Percentiles rank a stretch among this genome's conserved stretches.
Conservation (phyloP, 2,888 invertebrate genomes). For the Pharmacophagus antenor region DNA sequence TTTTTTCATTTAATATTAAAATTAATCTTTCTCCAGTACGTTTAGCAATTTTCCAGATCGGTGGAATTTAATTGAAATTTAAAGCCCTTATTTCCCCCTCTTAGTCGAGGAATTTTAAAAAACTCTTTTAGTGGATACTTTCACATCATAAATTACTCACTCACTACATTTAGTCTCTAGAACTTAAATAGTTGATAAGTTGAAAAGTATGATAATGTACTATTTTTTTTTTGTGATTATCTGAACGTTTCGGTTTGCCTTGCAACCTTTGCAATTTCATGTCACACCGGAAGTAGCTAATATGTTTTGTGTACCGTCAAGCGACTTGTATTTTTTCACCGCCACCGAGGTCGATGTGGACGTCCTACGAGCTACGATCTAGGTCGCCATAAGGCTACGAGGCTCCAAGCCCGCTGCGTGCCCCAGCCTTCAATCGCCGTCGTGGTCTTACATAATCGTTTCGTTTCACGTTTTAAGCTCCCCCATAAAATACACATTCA, state of each 20-base stretch:
- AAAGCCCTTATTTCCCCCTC: too few species aligned
- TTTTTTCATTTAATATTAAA: too few species aligned
- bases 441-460: slow-evolving; percentile 22
- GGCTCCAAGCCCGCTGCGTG: slow-evolving; percentile 31
- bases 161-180: too few species aligned
- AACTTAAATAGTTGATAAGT: too few species aligned
- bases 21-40: too few species aligned
- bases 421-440: slow-evolving; percentile 16
- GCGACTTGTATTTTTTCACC: slow-evolving; percentile 40
- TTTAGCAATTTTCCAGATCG: too few species aligned
- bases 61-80: too few species aligned
- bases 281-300: background rate
- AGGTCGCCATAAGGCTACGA: slow-evolving; percentile 38
- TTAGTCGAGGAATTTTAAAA: too few species aligned
- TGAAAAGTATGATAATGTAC: too few species aligned
- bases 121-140: too few species aligned
- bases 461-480: slow-evolving; percentile 17
- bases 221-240: too few species aligned
- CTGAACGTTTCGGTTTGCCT: background rate
- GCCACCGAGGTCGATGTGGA: slow-evolving; percentile 39
- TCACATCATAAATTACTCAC: too few species aligned
- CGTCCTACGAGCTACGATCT: slow-evolving; percentile 36
- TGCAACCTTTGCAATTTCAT: background rate
- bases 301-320: slow-evolving; percentile 30
- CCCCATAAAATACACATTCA: background rate